These are phyloP conservation scores for Cancer borealis DNA, from an alignment of 2,888 invertebrate species.

Conservation along the genomic window DNA sequence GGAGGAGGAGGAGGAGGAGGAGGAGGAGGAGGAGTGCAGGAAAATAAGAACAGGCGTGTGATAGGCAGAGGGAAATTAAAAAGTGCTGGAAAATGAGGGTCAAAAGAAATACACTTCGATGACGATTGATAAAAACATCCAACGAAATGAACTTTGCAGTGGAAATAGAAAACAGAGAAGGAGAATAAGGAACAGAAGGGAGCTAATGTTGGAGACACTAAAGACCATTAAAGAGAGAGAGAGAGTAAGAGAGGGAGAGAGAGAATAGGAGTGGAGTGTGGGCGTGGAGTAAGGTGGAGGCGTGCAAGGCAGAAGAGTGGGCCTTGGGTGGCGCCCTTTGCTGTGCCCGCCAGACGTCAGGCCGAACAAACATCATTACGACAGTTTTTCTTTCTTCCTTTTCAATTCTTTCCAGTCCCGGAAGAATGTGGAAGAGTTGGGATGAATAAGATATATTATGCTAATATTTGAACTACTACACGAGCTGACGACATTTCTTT, in stretches of 20 bases:
- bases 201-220: slow-evolving; percentile 20
- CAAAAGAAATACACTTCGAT: neutral
- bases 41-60: neutral
- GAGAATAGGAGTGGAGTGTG: neutral
- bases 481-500: slow-evolving; percentile 44
- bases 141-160: neutral
- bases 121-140: neutral
- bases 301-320: neutral
- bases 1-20: neutral
- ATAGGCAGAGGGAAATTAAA: slow-evolving; percentile 6
- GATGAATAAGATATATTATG: slow-evolving; percentile 55
- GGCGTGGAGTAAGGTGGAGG: neutral
- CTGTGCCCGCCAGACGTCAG: slow-evolving; percentile 45
- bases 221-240: neutral
- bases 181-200: neutral
- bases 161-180: neutral
- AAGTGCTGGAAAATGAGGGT: neutral
- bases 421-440: slow-evolving; percentile 44
- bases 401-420: slow-evolving; percentile 7
- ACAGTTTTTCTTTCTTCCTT: slow-evolving; percentile 36
- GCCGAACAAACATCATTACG: slow-evolving; percentile 51
- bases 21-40: neutral
- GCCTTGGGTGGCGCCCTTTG: neutral
- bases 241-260: neutral
- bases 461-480: slow-evolving; percentile 47